A percentile compares a stretch with the other conserved stretches of the same genome.
Evolutionary conservation across 2,797 vertebrate genomes (phyloP).

Genomic region (Channallabes apus): DNA sequence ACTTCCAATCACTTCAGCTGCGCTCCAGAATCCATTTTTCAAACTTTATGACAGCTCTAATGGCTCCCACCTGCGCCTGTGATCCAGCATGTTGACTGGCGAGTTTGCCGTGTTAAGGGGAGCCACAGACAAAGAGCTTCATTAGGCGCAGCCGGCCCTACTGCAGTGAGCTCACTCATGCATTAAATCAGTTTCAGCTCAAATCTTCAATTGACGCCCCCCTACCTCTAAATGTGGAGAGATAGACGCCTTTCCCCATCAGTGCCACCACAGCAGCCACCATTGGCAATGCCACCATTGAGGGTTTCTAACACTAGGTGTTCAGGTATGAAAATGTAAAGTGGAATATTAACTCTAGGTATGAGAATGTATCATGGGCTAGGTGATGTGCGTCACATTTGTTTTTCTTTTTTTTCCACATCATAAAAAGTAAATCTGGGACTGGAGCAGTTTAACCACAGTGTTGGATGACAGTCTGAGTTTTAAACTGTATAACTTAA

Average conservation of each 20-base stretch:
- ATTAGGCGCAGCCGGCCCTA: constrained; percentile 86
- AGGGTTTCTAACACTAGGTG: background rate
- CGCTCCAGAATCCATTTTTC: constrained; percentile 93
- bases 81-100: constrained; percentile 86
- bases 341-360: background rate
- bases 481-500: background rate
- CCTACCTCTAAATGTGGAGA: constrained; percentile 31
- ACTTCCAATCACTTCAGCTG: constrained; percentile 89
- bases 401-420: background rate
- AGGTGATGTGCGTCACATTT: background rate
- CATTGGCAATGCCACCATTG: background rate
- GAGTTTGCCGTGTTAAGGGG: constrained; percentile 83
- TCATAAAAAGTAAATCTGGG: background rate
- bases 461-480: background rate
- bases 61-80: constrained; percentile 91
- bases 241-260: constrained; percentile 20
- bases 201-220: constrained; percentile 57
- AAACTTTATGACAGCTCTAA: constrained; percentile 99
- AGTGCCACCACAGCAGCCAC: constrained; percentile 14
- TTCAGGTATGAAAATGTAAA: constrained; percentile 11
- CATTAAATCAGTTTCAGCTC: constrained; percentile 98
- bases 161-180: constrained; percentile 88
- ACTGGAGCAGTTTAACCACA: background rate
- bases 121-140: constrained; percentile 90
- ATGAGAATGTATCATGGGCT: background rate